phyloP scores from a whole-genome alignment of 2,888 invertebrate genomes.

The Pelosia muscerda region DNA sequence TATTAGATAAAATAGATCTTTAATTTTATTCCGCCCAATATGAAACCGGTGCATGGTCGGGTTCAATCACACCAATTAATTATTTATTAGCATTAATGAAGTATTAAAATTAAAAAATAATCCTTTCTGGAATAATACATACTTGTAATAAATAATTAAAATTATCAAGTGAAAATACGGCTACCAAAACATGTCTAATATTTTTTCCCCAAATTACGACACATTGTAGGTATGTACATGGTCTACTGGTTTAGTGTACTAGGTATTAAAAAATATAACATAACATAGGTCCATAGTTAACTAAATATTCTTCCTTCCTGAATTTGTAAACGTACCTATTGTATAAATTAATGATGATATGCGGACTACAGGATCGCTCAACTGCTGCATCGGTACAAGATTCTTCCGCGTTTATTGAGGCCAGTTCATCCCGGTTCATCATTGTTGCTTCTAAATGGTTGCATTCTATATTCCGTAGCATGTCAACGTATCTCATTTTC shows the following conservation, averaged over 20 bases:
- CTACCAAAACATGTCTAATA: neutral
- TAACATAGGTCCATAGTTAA: neutral
- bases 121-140: neutral
- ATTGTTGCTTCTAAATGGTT: slow-evolving; percentile 55
- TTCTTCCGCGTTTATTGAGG: slow-evolving; percentile 77
- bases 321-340: neutral
- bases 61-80: no score
- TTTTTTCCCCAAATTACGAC: neutral
- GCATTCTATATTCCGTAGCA: slow-evolving; percentile 44
- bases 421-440: slow-evolving; percentile 70
- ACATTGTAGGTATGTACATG: no score
- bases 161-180: neutral
- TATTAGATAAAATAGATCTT: no score
- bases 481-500: slow-evolving; percentile 24
- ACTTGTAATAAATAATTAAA: neutral
- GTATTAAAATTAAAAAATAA: neutral
- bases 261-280: neutral
- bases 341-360: slow-evolving; percentile 14
- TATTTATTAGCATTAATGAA: no score
- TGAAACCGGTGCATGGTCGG: no score
- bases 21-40: no score
- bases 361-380: slow-evolving; percentile 32
- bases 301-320: neutral
- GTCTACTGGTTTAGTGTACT: neutral
- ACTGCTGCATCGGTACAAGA: slow-evolving; percentile 41